Percentiles rank a stretch among this genome's conserved stretches.
These are phyloP conservation scores for Shinisaurus crocodilurus DNA, from an alignment of 2,113 vertebrate genomes.

Conservation along the genomic window DNA sequence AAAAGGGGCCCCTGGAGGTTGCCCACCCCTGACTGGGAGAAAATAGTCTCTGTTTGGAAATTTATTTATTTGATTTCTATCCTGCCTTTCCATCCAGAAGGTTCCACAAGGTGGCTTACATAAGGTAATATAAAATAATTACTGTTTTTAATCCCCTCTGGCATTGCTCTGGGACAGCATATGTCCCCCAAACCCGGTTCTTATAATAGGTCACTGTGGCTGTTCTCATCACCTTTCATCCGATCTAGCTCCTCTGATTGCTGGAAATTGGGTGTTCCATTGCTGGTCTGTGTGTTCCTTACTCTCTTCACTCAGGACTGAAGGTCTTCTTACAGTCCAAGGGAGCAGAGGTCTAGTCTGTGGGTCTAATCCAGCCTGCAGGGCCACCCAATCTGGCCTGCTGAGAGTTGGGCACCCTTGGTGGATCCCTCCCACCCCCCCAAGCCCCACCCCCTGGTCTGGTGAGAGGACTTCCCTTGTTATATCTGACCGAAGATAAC, in stretches of 20 bases:
- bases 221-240: neutral
- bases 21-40: no score
- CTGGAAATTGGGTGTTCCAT: no score
- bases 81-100: neutral
- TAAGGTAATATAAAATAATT: neutral
- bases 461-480: no score
- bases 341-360: no score
- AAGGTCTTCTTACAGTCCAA: neutral
- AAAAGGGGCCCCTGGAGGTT: no score
- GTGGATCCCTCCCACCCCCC: no score
- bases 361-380: no score
- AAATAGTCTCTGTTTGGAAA: neutral
- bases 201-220: neutral
- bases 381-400: no score
- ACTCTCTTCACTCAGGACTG: neutral
- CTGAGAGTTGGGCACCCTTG: no score
- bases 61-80: neutral
- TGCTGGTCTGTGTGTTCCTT: no score
- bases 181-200: neutral
- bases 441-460: no score
- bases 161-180: neutral
- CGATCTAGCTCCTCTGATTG: neutral
- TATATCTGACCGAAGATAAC: no score
- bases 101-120: neutral
- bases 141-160: neutral